Conservation (phyloP, 1,140 invertebrate species). For the Brachionus calyciflorus region DNA sequence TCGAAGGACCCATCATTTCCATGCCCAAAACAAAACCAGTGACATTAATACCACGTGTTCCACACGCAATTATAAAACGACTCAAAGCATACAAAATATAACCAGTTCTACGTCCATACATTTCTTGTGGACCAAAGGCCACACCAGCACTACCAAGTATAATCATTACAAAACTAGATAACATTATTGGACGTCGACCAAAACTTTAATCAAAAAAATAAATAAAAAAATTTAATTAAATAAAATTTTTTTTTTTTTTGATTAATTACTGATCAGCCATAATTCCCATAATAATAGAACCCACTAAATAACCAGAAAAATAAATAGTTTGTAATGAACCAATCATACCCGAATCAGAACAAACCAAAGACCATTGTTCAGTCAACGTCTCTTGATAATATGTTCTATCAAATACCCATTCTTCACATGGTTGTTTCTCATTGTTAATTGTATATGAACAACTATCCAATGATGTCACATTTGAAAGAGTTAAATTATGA, state of each 20-base stretch:
- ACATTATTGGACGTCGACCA: slow-evolving; percentile 39
- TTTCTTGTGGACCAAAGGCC: slow-evolving; percentile 31
- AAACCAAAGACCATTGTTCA: slow-evolving; percentile 41
- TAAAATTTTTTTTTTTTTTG: neutral
- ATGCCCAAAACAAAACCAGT: slow-evolving; percentile 46
- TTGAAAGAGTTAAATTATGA: slow-evolving; percentile 6
- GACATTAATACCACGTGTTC: slow-evolving; percentile 34
- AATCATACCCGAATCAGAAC: neutral
- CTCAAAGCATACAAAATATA: slow-evolving; percentile 1
- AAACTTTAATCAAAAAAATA: neutral
- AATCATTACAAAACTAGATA: slow-evolving; percentile 33
- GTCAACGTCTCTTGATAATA: slow-evolving; percentile 36
- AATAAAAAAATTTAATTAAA: neutral
- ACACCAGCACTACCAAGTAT: neutral
- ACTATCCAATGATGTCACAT: neutral
- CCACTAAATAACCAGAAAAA: slow-evolving; percentile 43
- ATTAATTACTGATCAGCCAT: slow-evolving; percentile 46
- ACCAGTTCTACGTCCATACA: neutral
- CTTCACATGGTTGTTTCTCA: neutral
- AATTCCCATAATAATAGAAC: slow-evolving; percentile 44
- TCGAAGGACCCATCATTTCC: slow-evolving; percentile 16
- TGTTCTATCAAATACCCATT: slow-evolving; percentile 20
- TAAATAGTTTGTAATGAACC: slow-evolving; percentile 27
- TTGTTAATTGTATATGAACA: neutral
- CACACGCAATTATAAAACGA: slow-evolving; percentile 37